These are phyloP conservation scores for Alcedo atthis DNA, from an alignment of 2,797 vertebrate species.

Conservation along the genomic window DNA sequence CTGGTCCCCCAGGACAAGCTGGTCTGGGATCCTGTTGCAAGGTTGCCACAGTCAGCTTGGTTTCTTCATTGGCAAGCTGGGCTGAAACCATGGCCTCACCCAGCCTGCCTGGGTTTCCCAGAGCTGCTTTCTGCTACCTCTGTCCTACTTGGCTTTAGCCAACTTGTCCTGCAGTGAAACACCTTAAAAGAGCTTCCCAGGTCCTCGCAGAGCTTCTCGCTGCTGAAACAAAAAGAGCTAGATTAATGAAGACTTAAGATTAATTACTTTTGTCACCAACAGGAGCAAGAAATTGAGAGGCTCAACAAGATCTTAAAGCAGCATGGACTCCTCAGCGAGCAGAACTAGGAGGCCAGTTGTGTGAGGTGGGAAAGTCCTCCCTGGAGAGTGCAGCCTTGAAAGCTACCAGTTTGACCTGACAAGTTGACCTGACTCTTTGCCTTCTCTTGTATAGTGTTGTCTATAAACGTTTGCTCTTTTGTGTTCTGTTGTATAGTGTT, in stretches of 20 bases:
- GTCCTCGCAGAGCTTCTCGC: neutral
- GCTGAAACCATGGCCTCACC: neutral
- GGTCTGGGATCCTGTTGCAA: slow-evolving; percentile 1
- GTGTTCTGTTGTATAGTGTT: neutral
- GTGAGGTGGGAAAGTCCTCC: neutral
- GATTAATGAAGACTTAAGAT: neutral
- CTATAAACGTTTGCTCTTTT: neutral
- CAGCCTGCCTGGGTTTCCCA: neutral
- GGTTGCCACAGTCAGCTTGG: neutral
- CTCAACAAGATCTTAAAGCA: slow-evolving; percentile 84
- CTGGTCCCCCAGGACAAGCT: neutral
- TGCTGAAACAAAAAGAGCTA: neutral
- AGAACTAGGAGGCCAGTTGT: slow-evolving; percentile 4
- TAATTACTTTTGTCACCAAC: neutral
- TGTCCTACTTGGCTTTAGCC: neutral
- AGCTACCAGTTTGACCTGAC: neutral
- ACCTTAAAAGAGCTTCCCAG: neutral
- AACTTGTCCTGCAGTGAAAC: neutral
- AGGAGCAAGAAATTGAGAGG: slow-evolving; percentile 90
- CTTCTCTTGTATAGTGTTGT: neutral
- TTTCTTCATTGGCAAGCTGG: neutral
- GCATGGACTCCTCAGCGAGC: slow-evolving; percentile 71
- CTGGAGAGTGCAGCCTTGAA: neutral
- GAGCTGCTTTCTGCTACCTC: neutral
- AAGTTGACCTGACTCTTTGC: slow-evolving; percentile 20